Evolutionary conservation across 2,888 invertebrate genomes (phyloP).

Genomic region (Tolmerus cingulatus): DNA sequence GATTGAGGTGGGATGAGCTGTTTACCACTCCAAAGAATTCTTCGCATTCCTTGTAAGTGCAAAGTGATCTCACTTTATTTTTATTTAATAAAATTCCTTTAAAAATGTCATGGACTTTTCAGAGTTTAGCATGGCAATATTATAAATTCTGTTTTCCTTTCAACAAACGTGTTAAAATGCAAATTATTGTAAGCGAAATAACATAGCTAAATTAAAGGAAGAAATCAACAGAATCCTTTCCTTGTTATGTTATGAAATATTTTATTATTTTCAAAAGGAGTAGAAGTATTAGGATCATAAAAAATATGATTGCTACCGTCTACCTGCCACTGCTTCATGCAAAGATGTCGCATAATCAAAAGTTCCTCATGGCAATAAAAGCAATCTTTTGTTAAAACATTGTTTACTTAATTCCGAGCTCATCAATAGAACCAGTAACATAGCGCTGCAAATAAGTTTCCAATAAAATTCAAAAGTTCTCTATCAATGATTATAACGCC

Average conservation of each 20-base stretch:
- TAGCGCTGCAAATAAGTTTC: background rate
- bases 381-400: background rate
- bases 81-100: background rate
- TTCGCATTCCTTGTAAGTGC: background rate
- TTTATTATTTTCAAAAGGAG: background rate
- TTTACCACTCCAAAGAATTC: background rate
- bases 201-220: background rate
- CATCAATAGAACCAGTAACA: background rate
- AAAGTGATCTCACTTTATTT: background rate
- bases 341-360: background rate
- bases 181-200: background rate
- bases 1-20: too few relatives aligned
- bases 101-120: background rate
- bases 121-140: background rate
- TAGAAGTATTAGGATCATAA: background rate
- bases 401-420: background rate
- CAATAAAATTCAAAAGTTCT: background rate
- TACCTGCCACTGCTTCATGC: background rate
- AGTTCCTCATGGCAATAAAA: background rate
- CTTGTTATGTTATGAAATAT: background rate
- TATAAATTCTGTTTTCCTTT: background rate
- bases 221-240: background rate
- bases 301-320: background rate
- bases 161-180: background rate
- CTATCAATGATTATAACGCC: background rate